These are phyloP conservation scores for Halcyon smyrnensis DNA, from an alignment of 2,797 vertebrate species.

Conservation along the genomic window DNA sequence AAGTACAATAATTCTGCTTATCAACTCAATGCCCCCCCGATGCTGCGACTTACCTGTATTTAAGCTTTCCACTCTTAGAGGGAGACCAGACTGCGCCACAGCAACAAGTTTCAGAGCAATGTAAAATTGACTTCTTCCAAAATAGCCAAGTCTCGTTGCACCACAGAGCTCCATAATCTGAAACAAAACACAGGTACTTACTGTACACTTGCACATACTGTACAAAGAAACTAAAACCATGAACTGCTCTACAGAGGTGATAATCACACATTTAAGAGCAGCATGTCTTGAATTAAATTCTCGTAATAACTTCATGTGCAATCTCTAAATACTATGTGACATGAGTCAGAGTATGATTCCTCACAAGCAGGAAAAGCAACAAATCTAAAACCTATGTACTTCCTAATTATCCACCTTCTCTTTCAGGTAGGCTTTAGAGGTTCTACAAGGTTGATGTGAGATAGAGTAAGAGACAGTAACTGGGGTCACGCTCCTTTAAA, in stretches of 20 bases:
- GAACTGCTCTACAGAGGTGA: not conserved
- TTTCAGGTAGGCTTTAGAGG: not conserved
- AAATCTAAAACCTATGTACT: not conserved
- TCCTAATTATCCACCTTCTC: not conserved
- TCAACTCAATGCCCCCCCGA: accelerated
- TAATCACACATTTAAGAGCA: not conserved
- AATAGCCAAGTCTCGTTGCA: constrained; percentile 96
- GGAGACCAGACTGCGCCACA: constrained; percentile 94
- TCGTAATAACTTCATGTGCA: not conserved
- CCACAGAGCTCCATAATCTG: constrained; percentile 98
- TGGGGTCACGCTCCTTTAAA: not conserved
- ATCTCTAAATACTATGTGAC: not conserved
- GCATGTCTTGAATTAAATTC: not conserved
- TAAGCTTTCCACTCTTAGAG: constrained; percentile 94
- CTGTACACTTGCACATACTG: too few relatives aligned
- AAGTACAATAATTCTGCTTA: not conserved
- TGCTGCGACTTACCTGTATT: constrained; percentile 89
- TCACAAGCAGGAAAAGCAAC: not conserved
- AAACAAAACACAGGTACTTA: constrained; percentile 57
- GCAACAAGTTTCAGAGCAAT: constrained; percentile 98
- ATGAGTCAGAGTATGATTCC: not conserved
- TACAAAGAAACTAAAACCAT: not conserved
- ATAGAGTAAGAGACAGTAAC: not conserved
- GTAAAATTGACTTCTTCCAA: constrained; percentile 98
- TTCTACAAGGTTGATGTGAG: not conserved